Percentiles rank a stretch among this genome's conserved stretches.
Conservation (phyloP, 1,140 invertebrate species). For the Bombus huntii region DNA sequence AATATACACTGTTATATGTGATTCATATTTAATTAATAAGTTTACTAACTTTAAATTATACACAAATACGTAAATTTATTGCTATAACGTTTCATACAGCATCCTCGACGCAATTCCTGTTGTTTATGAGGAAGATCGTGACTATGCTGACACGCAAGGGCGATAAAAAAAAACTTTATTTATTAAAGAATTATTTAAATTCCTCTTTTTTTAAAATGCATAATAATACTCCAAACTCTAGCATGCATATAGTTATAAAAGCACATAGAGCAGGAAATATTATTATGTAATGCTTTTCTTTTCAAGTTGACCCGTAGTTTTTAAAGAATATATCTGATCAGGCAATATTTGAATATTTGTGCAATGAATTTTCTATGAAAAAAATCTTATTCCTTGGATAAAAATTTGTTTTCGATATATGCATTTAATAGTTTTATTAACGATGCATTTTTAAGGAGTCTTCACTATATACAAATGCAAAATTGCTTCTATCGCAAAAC, state of each 20-base stretch:
- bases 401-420: constrained; percentile 51
- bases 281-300: constrained; percentile 17
- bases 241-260: constrained; percentile 5
- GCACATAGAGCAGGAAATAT: constrained; percentile 33
- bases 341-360: constrained; percentile 27
- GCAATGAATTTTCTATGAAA: constrained; percentile 45
- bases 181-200: constrained; percentile 27
- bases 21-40: constrained; percentile 70
- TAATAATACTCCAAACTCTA: constrained; percentile 41
- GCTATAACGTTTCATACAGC: constrained; percentile 71
- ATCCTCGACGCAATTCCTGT: constrained; percentile 67
- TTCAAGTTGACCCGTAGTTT: constrained; percentile 6
- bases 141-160: constrained; percentile 60
- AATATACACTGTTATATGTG: constrained; percentile 58
- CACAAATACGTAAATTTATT: constrained; percentile 73
- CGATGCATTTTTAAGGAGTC: constrained; percentile 28
- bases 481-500: constrained; percentile 56
- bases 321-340: constrained; percentile 23
- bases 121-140: constrained; percentile 65
- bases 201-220: constrained; percentile 14
- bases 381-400: constrained; percentile 42
- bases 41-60: constrained; percentile 71
- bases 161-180: constrained; percentile 59
- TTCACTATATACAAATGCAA: constrained; percentile 62
- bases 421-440: constrained; percentile 47